Percentiles rank a stretch among this genome's conserved stretches.
phyloP scores from a whole-genome alignment of 2,113 vertebrate genomes.

The Cyprinus carpio region DNA sequence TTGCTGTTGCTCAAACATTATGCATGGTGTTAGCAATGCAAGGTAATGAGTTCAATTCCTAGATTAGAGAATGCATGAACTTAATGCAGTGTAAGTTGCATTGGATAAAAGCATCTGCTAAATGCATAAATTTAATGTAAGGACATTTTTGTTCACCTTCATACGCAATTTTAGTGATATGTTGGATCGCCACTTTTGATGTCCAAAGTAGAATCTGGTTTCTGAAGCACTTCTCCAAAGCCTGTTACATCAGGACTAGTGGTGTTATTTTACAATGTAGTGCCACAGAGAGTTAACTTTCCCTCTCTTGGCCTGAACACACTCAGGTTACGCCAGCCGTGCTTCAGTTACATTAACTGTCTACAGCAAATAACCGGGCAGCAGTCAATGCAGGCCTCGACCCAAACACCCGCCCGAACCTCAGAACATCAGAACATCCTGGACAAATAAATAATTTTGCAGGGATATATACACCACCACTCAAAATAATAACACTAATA shows the following conservation, averaged over 20 bases:
- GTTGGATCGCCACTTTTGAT: too few relatives aligned
- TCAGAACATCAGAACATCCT: constrained; percentile 48
- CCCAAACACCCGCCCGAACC: constrained; percentile 42
- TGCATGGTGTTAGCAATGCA: background rate
- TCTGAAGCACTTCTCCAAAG: constrained; percentile 5
- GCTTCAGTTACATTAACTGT: constrained; percentile 73
- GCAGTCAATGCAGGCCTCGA: constrained; percentile 60
- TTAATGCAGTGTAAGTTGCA: too few relatives aligned
- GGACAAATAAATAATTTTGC: constrained; percentile 31
- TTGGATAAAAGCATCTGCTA: too few relatives aligned
- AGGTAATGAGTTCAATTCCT: background rate
- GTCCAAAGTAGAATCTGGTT: background rate
- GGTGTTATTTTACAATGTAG: constrained; percentile 49
- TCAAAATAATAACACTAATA: too few relatives aligned
- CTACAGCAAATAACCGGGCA: constrained; percentile 65
- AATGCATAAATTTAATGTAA: too few relatives aligned
- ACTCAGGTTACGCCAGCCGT: constrained; percentile 69
- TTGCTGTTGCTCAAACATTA: background rate
- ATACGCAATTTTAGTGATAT: too few relatives aligned
- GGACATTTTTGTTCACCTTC: too few relatives aligned
- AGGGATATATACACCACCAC: too few relatives aligned
- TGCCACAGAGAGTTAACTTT: constrained; percentile 61
- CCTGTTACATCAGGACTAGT: constrained; percentile 18
- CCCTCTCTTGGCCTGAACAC: constrained; percentile 57
- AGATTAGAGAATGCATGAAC: background rate